These are phyloP conservation scores for Eleutherodactylus coqui DNA, from an alignment of 2,797 vertebrate species.

Conservation along the genomic window DNA sequence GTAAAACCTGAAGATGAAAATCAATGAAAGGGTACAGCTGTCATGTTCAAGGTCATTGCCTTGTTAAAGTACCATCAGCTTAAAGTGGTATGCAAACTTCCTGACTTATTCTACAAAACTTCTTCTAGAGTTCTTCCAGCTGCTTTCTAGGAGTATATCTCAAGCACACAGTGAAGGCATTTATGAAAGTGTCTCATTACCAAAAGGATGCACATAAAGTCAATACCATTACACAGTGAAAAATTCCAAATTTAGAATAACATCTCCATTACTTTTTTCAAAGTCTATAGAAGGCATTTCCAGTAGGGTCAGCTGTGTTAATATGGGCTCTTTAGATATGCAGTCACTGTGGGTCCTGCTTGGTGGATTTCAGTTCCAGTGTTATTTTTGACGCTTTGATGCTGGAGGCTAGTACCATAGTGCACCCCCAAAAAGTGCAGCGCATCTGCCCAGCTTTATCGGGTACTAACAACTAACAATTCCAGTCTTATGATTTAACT, in stretches of 20 bases:
- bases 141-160: constrained; percentile 4
- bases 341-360: not conserved
- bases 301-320: not conserved
- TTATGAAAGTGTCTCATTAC: not conserved
- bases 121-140: not conserved
- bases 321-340: not conserved
- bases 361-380: not conserved
- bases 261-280: not conserved
- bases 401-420: not conserved
- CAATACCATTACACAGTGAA: not conserved
- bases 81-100: not conserved
- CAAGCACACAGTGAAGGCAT: not conserved
- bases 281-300: not conserved
- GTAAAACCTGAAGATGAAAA: not conserved
- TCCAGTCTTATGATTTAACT: too few species aligned
- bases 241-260: not conserved
- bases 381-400: not conserved
- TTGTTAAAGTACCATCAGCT: not conserved
- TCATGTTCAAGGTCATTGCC: not conserved
- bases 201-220: not conserved
- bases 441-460: not conserved
- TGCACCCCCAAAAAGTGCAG: not conserved
- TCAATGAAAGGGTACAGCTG: not conserved
- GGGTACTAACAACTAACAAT: not conserved
- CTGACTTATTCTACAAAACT: not conserved